A percentile compares a stretch with the other conserved stretches of the same genome.
These are phyloP conservation scores for Onychorhynchus coronatus DNA, from an alignment of 2,113 vertebrate species.

Conservation along the genomic window DNA sequence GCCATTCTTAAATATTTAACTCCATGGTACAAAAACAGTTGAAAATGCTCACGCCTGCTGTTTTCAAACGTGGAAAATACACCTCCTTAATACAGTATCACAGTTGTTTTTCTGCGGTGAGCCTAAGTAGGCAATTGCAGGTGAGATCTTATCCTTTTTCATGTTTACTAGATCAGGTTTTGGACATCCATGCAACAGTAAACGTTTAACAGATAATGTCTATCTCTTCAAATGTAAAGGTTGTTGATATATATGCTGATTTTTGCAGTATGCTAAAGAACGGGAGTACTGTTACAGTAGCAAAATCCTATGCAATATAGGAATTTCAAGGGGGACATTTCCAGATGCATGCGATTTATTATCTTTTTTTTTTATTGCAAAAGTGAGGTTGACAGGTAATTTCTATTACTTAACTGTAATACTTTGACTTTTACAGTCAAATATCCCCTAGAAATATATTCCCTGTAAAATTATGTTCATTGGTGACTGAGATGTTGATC, in stretches of 20 bases:
- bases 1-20: background rate
- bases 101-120: background rate
- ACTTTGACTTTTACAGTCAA: background rate
- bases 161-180: background rate
- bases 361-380: background rate
- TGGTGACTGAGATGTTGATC: background rate
- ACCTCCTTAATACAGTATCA: background rate
- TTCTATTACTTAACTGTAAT: slow-evolving; percentile 13
- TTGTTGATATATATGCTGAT: background rate
- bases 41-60: background rate
- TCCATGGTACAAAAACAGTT: background rate
- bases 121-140: background rate
- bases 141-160: background rate
- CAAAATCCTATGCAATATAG: background rate
- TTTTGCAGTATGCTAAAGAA: background rate
- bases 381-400: background rate
- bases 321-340: background rate
- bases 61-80: background rate
- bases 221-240: background rate
- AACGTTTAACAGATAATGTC: slow-evolving; percentile 10
- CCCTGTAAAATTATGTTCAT: background rate
- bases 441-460: background rate
- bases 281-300: background rate
- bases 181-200: background rate
- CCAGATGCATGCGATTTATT: background rate